These are phyloP conservation scores for Rhyacophila evoluta DNA, from an alignment of 2,888 invertebrate genomes.

Conservation along the genomic window DNA sequence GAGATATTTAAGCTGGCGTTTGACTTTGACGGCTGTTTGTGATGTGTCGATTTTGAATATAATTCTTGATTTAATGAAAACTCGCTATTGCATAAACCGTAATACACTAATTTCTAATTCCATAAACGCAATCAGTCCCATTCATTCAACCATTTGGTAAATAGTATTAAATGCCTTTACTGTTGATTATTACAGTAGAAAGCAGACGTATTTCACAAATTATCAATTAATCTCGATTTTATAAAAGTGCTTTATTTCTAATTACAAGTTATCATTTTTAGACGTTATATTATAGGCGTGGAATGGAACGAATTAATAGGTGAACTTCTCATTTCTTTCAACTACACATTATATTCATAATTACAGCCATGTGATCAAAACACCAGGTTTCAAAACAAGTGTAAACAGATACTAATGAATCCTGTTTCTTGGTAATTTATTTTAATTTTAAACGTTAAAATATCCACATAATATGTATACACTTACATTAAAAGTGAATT, in stretches of 20 bases:
- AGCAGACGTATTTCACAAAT: not conserved
- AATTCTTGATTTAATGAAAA: not conserved
- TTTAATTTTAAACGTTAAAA: no score
- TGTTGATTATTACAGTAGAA: not conserved
- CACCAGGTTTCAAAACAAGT: no score
- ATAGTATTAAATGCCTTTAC: not conserved
- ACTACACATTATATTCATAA: no score
- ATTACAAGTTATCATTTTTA: not conserved
- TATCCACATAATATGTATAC: no score
- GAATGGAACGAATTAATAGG: slow-evolving; percentile 3
- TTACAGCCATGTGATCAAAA: no score
- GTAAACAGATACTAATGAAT: no score
- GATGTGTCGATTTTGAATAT: not conserved
- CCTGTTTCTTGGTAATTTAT: no score
- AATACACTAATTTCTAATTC: not conserved
- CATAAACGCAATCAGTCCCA: not conserved
- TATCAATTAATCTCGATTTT: not conserved
- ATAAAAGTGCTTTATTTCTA: not conserved
- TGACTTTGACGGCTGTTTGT: slow-evolving; percentile 24
- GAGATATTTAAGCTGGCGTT: not conserved
- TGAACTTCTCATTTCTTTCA: not conserved
- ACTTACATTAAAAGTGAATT: no score
- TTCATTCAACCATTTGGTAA: not conserved
- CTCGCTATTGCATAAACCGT: not conserved
- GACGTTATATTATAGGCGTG: not conserved